These are phyloP conservation scores for Stegophylla sp. DNA, from an alignment of 2,888 invertebrate species.

Conservation along the genomic window DNA sequence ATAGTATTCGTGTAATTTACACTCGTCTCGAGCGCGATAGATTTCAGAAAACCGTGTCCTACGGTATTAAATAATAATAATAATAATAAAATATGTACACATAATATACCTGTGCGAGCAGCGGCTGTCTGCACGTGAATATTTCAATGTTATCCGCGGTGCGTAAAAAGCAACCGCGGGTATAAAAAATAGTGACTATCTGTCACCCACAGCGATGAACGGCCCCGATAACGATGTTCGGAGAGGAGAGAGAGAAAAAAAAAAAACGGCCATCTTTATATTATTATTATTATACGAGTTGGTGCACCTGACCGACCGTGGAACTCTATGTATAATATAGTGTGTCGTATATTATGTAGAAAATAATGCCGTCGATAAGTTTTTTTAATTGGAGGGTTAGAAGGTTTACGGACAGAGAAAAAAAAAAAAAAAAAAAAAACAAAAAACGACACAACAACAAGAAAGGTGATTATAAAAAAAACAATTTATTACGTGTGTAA, in stretches of 20 bases:
- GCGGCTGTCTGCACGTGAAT: background rate
- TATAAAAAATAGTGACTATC: conserved; percentile 36
- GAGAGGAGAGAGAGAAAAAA: conserved; percentile 9
- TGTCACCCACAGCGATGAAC: conserved; percentile 44
- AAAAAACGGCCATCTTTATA: conserved; percentile 5
- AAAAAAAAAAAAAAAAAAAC: conserved; percentile 13
- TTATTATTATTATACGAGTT: no score
- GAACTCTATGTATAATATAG: background rate
- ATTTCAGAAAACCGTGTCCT: background rate
- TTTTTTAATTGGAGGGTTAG: conserved; percentile 50
- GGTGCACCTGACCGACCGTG: conserved; percentile 25
- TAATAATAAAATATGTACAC: background rate
- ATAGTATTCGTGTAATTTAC: no score
- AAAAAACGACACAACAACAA: background rate
- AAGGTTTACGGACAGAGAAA: background rate
- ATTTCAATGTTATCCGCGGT: background rate
- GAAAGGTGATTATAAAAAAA: conserved; percentile 39
- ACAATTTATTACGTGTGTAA: conserved; percentile 44
- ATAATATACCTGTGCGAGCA: background rate
- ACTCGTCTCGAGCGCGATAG: no score
- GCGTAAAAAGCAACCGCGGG: background rate
- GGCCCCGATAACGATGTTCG: conserved; percentile 36
- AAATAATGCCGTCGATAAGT: conserved; percentile 21
- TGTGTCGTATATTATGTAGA: background rate
- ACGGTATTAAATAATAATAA: no score